Conservation (phyloP, 2,113 vertebrate species). For the Spea multiplicata region DNA sequence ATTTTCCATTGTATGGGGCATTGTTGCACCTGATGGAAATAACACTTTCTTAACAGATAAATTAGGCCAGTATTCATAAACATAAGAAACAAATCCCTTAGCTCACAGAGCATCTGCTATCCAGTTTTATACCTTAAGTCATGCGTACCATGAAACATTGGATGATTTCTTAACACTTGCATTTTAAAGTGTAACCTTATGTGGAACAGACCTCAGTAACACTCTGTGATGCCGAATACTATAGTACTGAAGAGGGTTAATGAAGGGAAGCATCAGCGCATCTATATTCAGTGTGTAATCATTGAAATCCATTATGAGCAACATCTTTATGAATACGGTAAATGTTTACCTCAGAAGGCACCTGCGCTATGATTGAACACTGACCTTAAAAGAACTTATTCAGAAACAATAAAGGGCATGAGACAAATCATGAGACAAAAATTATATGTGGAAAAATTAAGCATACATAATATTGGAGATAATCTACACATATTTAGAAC, state of each 20-base stretch:
- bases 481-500: too few relatives aligned
- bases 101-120: constrained; percentile 6
- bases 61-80: background rate
- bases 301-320: constrained; percentile 32
- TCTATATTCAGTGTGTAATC: constrained; percentile 21
- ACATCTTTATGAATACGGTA: constrained; percentile 28
- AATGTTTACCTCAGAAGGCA: constrained; percentile 24
- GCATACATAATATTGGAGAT: too few relatives aligned
- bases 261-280: constrained; percentile 32
- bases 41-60: background rate
- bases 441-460: too few relatives aligned
- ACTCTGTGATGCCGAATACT: background rate
- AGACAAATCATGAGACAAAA: too few relatives aligned
- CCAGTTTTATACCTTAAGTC: constrained; percentile 4
- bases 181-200: background rate
- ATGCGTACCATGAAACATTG: constrained; percentile 12
- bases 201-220: background rate
- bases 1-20: too few relatives aligned
- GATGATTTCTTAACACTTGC: background rate
- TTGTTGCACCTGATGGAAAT: background rate
- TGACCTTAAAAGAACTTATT: constrained; percentile 30
- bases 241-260: constrained; percentile 2
- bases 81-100: background rate
- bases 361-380: constrained; percentile 8
- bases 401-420: background rate